Conservation (phyloP, 2,113 vertebrate genomes). For the Eretmodus cyanostictus region DNA sequence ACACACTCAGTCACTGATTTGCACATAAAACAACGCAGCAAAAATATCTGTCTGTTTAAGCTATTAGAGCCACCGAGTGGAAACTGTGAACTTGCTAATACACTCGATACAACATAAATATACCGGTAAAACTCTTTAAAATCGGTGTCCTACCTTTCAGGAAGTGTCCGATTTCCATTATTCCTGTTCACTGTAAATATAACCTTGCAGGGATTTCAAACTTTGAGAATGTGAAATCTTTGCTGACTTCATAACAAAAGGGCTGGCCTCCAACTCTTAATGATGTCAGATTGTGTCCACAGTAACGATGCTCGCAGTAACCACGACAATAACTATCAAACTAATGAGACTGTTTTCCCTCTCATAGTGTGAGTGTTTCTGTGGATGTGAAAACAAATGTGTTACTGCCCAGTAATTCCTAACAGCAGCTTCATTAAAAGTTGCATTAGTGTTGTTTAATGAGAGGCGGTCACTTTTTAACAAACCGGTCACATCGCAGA, state of each 20-base stretch:
- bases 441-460: constrained; percentile 33
- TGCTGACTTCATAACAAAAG: background rate
- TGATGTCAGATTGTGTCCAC: background rate
- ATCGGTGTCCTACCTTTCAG: background rate
- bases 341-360: constrained; percentile 19
- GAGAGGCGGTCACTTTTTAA: constrained; percentile 5
- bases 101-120: background rate
- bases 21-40: background rate
- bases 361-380: background rate
- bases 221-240: background rate
- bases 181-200: background rate
- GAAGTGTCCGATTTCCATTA: background rate
- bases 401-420: constrained; percentile 5
- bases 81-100: background rate
- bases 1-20: background rate
- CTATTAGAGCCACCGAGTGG: background rate
- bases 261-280: background rate
- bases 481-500: background rate
- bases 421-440: constrained; percentile 41
- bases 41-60: background rate
- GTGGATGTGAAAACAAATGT: background rate
- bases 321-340: background rate
- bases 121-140: background rate
- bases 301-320: background rate
- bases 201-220: background rate